These are phyloP conservation scores for Hoplias malabaricus DNA, from an alignment of 2,113 vertebrate species.

Conservation along the genomic window DNA sequence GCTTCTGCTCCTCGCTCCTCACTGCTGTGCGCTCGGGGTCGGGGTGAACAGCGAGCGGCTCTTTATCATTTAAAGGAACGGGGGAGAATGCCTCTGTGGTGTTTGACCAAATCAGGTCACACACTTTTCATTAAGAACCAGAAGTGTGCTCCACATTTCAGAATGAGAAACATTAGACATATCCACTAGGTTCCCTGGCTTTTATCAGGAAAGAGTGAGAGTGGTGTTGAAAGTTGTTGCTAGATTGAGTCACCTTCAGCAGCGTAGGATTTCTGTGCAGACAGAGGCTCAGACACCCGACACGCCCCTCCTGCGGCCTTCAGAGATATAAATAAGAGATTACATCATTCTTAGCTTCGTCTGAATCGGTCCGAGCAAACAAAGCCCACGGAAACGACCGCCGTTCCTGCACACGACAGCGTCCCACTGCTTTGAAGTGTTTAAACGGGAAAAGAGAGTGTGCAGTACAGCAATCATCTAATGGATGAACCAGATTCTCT, in stretches of 20 bases:
- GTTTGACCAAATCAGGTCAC: too few species aligned
- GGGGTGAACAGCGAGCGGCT: too few species aligned
- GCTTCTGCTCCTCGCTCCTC: too few species aligned
- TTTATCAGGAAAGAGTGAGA: too few species aligned
- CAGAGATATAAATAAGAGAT: conserved; percentile 29
- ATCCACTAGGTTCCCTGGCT: too few species aligned
- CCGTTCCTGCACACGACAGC: conserved; percentile 20
- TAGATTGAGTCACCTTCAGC: conserved; percentile 16
- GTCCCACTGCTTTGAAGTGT: conserved; percentile 14
- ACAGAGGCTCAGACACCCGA: conserved; percentile 27
- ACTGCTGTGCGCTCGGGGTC: too few species aligned
- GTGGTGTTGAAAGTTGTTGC: neutral
- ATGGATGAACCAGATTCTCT: conserved; percentile 21
- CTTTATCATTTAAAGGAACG: too few species aligned
- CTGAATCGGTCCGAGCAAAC: conserved; percentile 30
- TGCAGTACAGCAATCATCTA: conserved; percentile 7
- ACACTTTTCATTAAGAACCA: too few species aligned
- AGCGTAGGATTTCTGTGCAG: neutral
- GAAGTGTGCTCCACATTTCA: too few species aligned
- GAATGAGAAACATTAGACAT: too few species aligned
- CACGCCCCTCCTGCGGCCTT: conserved; percentile 14
- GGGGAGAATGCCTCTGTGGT: too few species aligned
- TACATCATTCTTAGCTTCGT: conserved; percentile 22
- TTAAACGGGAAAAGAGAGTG: conserved; percentile 6
- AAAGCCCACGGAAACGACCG: conserved; percentile 4